phyloP scores from a whole-genome alignment of 37 sponge, comb jelly and placozoan species.

The Spongilla lacustris region DNA sequence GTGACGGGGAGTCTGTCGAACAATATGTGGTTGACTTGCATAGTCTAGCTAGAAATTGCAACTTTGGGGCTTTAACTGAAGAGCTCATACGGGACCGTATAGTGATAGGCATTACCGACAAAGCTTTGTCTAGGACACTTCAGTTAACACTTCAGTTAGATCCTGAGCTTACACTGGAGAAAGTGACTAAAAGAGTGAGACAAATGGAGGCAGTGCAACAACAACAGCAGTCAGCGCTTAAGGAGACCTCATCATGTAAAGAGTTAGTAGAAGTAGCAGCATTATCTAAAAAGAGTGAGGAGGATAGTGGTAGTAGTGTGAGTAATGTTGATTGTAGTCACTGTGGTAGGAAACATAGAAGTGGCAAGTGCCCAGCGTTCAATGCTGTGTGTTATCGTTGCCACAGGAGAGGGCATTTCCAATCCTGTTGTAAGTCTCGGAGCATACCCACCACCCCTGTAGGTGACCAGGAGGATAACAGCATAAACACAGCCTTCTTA shows the following conservation, averaged over 20 bases:
- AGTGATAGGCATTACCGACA: slow-evolving; percentile 21
- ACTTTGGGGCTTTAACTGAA: background rate
- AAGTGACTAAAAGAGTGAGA: background rate
- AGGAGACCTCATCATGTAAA: too few species aligned
- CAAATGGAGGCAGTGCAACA: slow-evolving; percentile 9
- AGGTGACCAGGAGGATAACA: too few species aligned
- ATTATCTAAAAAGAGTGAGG: too few species aligned
- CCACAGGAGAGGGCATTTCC: slow-evolving; percentile 17
- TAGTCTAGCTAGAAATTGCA: background rate
- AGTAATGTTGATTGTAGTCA: too few species aligned
- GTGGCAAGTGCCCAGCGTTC: slow-evolving; percentile 10
- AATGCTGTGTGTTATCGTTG: slow-evolving; percentile 27
- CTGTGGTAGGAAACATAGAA: background rate
- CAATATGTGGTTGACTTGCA: slow-evolving; percentile 4
- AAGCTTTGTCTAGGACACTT: slow-evolving; percentile 2
- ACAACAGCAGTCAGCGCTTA: too few species aligned
- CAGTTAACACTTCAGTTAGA: slow-evolving; percentile 25
- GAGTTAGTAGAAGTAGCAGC: too few species aligned
- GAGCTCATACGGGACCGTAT: slow-evolving; percentile 7
- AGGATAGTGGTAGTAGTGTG: too few species aligned
- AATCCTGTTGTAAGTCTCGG: slow-evolving; percentile 2
- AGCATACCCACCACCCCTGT: too few species aligned
- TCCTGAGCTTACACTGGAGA: slow-evolving; percentile 4
- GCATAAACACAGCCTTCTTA: too few species aligned
- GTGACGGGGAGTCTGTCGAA: background rate